A percentile compares a stretch with the other conserved stretches of the same genome.
phyloP scores from a whole-genome alignment of 2,797 vertebrate genomes.

The Ibycter americanus region DNA sequence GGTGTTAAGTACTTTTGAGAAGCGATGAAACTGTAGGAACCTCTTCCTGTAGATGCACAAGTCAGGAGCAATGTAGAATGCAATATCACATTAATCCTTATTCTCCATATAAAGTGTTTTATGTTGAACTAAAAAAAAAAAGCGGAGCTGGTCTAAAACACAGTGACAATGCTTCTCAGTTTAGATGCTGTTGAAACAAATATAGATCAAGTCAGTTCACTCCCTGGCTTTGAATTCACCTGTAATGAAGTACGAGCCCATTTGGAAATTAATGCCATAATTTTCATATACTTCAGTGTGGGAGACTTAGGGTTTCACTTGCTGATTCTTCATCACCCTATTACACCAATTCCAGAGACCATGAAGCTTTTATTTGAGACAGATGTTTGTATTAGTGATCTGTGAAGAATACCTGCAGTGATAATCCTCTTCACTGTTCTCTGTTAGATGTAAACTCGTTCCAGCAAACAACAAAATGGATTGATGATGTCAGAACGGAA shows the following conservation, averaged over 20 bases:
- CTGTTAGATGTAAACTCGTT: slow-evolving; percentile 96
- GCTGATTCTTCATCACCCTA: background rate
- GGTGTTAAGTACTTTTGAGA: background rate
- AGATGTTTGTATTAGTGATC: background rate
- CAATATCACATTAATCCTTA: background rate
- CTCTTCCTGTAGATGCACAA: background rate
- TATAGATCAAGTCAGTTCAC: background rate
- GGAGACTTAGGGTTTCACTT: background rate
- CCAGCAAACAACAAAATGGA: slow-evolving; percentile 99
- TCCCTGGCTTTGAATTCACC: background rate
- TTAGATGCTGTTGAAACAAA: background rate
- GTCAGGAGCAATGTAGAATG: background rate
- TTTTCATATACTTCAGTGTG: background rate
- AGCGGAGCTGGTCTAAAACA: background rate
- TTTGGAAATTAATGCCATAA: background rate
- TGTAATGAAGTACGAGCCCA: background rate
- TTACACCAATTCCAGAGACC: background rate
- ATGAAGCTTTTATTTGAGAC: background rate
- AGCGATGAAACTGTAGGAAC: background rate
- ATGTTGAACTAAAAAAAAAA: background rate
- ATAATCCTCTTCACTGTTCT: slow-evolving; percentile 55
- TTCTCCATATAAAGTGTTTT: background rate
- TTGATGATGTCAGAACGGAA: slow-evolving; percentile 98
- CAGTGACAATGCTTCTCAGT: background rate
- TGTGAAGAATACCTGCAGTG: background rate